Evolutionary conservation across 2,797 vertebrate genomes (phyloP).

Genomic region (Carcharodon carcharias): DNA sequence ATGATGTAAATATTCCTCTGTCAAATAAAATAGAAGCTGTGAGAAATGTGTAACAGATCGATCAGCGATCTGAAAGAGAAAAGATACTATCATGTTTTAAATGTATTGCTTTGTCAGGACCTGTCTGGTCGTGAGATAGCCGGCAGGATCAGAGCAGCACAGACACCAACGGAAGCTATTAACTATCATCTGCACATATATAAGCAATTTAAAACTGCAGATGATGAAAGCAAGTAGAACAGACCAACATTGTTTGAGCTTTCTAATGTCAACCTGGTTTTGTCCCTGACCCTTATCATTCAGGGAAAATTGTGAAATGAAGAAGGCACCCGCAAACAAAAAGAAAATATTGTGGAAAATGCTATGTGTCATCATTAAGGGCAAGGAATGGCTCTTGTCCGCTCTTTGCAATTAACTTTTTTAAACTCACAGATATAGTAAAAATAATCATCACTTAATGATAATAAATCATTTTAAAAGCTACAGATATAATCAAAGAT

Average conservation of each 20-base stretch:
- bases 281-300: not conserved
- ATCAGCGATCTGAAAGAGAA: conserved; percentile 2
- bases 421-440: not conserved
- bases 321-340: not conserved
- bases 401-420: not conserved
- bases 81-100: not conserved
- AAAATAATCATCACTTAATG: not conserved
- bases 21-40: not conserved
- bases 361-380: not conserved
- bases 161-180: not conserved
- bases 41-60: not conserved
- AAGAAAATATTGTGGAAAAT: not conserved
- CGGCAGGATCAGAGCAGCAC: not conserved
- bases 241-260: not conserved
- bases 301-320: not conserved
- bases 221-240: not conserved
- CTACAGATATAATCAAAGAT: not conserved
- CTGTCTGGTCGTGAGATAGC: not conserved
- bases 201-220: not conserved
- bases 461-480: not conserved
- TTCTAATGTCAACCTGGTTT: not conserved
- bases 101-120: not conserved
- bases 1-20: not conserved
- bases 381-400: not conserved
- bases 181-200: not conserved